Evolutionary conservation across 2,113 vertebrate species (phyloP).

Genomic region (Tiliqua scincoides): DNA sequence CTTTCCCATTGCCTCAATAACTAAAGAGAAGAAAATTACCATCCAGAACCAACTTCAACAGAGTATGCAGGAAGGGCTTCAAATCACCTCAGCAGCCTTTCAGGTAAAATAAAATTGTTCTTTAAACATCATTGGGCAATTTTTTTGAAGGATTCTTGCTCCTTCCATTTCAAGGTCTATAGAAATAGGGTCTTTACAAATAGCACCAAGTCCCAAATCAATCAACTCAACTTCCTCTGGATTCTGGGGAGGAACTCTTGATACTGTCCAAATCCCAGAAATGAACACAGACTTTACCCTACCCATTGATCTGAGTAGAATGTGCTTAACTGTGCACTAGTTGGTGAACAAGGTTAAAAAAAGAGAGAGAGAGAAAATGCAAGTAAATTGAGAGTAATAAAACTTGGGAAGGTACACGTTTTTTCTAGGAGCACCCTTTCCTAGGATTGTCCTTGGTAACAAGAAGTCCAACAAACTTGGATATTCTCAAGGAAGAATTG

Average conservation of each 20-base stretch:
- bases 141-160: conserved; percentile 11
- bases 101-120: conserved; percentile 82
- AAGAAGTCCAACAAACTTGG: background rate
- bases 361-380: background rate
- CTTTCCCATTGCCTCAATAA: conserved; percentile 92
- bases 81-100: conserved; percentile 93
- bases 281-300: no score
- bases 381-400: background rate
- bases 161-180: conserved; percentile 13
- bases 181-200: background rate
- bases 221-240: background rate
- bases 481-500: background rate
- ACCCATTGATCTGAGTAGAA: no score
- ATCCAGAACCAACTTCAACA: conserved; percentile 96
- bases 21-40: conserved; percentile 97
- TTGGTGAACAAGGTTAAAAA: background rate
- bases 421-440: background rate
- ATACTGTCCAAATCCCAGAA: background rate
- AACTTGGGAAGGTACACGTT: background rate
- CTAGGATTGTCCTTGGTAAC: background rate
- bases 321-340: background rate
- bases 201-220: background rate
- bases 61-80: conserved; percentile 94
- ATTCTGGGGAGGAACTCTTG: background rate
- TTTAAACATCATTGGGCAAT: conserved; percentile 7